phyloP scores from a whole-genome alignment of 2,797 vertebrate species.

The Diceros bicornis region DNA sequence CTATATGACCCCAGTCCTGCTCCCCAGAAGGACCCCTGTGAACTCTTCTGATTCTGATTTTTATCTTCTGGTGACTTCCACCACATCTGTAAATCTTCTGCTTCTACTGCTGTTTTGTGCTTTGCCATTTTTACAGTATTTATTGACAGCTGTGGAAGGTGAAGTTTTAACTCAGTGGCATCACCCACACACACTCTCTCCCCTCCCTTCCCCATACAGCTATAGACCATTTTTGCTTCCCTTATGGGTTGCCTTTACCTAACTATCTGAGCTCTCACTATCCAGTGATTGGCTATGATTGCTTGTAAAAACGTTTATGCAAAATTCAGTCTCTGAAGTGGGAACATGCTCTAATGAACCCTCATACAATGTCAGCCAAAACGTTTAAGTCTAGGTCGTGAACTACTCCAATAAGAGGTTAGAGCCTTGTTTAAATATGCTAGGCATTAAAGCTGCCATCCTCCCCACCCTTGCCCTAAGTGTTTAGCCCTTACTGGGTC shows the following conservation, averaged over 20 bases:
- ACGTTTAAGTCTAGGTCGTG: not conserved
- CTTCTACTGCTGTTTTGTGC: not conserved
- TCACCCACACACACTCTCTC: not conserved
- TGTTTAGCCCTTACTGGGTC: constrained; percentile 6
- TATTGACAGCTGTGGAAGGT: not conserved
- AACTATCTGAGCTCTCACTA: not conserved
- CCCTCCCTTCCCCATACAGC: not conserved
- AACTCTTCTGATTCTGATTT: not conserved
- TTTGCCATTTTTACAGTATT: not conserved
- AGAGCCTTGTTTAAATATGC: not conserved
- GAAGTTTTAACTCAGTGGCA: not conserved
- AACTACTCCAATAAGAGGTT: not conserved
- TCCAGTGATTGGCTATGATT: not conserved
- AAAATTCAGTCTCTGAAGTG: constrained; percentile 10
- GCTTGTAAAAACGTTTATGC: not conserved
- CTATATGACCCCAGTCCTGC: not conserved
- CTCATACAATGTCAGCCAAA: constrained; percentile 6
- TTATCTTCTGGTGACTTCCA: not conserved
- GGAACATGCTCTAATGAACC: not conserved
- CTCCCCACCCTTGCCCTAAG: not conserved
- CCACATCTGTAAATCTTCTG: not conserved
- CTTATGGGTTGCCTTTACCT: not conserved
- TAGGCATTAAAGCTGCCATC: not conserved
- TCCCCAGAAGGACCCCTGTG: not conserved
- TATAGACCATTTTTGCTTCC: not conserved